phyloP scores from a whole-genome alignment of 2,113 vertebrate genomes.

The Pollimyrus isidori region DNA sequence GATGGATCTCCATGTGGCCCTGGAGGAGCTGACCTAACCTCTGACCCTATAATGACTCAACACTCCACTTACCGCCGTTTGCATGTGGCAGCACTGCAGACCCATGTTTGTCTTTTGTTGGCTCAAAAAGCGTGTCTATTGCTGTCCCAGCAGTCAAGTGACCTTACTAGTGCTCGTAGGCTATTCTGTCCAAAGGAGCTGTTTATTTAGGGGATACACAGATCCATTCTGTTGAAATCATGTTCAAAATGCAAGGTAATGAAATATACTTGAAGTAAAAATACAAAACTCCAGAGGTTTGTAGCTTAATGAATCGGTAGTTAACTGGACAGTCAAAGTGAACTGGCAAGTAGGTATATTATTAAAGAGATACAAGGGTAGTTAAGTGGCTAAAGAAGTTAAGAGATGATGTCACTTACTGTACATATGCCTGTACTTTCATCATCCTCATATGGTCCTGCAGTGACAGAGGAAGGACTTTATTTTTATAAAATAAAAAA shows the following conservation, averaged over 20 bases:
- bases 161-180: not conserved
- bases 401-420: not conserved
- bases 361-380: not conserved
- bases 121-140: not conserved
- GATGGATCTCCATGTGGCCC: constrained; percentile 1
- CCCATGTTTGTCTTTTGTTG: not conserved
- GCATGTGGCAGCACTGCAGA: not conserved
- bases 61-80: not conserved
- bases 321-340: not conserved
- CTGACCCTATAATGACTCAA: constrained; percentile 1
- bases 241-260: not conserved
- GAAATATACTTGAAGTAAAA: not conserved
- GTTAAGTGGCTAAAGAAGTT: not conserved
- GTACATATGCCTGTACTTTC: not conserved
- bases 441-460: not conserved
- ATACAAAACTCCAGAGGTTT: not conserved
- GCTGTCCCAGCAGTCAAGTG: not conserved
- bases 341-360: not conserved
- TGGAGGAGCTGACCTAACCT: not conserved
- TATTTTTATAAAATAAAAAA: not conserved
- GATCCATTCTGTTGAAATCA: not conserved
- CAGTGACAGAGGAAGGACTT: not conserved
- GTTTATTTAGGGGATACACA: not conserved
- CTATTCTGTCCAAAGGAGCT: not conserved
- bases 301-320: not conserved